Evolutionary conservation across 2,797 vertebrate genomes (phyloP).

Genomic region (Schizothorax lantsangensis): DNA sequence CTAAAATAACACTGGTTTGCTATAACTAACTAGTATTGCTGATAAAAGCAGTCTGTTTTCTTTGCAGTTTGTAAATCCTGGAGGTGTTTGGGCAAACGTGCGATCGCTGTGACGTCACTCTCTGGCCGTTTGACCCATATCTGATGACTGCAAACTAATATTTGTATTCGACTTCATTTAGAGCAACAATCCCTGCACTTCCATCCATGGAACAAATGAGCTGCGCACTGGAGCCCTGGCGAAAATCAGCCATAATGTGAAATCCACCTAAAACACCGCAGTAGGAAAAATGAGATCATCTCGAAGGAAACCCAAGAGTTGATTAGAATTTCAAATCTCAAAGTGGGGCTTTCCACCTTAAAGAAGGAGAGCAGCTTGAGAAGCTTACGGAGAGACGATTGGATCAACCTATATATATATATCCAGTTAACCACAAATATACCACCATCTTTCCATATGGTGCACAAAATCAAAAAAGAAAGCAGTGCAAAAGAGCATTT

Average conservation of each 20-base stretch:
- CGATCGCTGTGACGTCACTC: conserved; percentile 49
- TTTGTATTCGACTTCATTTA: conserved; percentile 76
- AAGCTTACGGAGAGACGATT: not conserved
- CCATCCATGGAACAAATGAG: conserved; percentile 84
- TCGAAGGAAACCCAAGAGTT: conserved; percentile 84
- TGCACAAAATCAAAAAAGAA: too few relatives aligned
- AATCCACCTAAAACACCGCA: conserved; percentile 84
- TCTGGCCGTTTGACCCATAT: conserved; percentile 42
- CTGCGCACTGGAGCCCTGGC: conserved; percentile 72
- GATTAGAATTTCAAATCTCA: conserved; percentile 87
- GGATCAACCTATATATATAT: not conserved
- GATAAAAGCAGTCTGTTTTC: not conserved
- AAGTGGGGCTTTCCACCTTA: conserved; percentile 82
- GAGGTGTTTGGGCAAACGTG: not conserved
- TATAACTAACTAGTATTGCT: not conserved
- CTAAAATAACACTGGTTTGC: not conserved
- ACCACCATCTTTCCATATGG: not conserved
- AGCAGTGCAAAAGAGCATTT: not conserved
- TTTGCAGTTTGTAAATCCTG: not conserved
- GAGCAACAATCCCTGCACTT: conserved; percentile 72
- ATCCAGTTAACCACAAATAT: not conserved
- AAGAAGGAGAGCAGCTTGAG: conserved; percentile 53
- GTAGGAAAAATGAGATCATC: conserved; percentile 85
- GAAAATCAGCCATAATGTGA: conserved; percentile 83
- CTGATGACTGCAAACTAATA: conserved; percentile 66